phyloP scores from a whole-genome alignment of 2,888 invertebrate genomes.

The Entomobrya multifasciata region DNA sequence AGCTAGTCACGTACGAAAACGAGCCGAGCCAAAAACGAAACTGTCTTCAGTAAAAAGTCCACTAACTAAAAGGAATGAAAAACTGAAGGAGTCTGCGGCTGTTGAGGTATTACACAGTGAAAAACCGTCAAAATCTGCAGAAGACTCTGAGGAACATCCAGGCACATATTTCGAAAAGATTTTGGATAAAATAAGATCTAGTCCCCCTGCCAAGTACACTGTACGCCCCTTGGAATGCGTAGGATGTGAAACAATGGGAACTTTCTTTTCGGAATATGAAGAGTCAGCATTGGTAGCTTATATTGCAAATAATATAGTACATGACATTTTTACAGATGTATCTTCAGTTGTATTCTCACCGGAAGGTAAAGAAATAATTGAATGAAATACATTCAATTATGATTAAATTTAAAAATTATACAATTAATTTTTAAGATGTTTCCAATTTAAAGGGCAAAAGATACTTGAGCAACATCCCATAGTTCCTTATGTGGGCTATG shows the following conservation, averaged over 20 bases:
- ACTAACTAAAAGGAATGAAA: no score
- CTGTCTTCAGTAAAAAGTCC: no score
- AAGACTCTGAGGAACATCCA: no score
- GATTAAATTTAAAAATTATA: no score
- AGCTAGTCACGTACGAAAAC: no score
- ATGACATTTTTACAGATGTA: neutral
- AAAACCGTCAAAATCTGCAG: no score
- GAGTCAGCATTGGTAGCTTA: conserved; percentile 30
- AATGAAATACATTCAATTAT: no score
- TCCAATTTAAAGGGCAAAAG: no score
- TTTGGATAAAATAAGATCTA: conserved; percentile 14
- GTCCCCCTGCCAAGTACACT: conserved; percentile 8
- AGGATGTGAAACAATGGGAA: conserved; percentile 64
- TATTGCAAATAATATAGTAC: conserved; percentile 18
- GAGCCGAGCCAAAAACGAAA: no score
- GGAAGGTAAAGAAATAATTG: conserved; percentile 16
- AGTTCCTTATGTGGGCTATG: conserved; percentile 65
- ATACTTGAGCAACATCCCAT: conserved; percentile 22
- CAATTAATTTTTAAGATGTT: no score
- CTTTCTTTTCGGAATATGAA: conserved; percentile 63
- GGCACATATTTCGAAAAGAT: conserved; percentile 43
- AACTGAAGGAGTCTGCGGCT: no score
- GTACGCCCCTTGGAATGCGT: conserved; percentile 42
- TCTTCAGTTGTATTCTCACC: conserved; percentile 10
- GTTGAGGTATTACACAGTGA: no score